A percentile compares a stretch with the other conserved stretches of the same genome.
These are phyloP conservation scores for Triplophysa dalaica DNA, from an alignment of 2,113 vertebrate genomes.

Conservation along the genomic window DNA sequence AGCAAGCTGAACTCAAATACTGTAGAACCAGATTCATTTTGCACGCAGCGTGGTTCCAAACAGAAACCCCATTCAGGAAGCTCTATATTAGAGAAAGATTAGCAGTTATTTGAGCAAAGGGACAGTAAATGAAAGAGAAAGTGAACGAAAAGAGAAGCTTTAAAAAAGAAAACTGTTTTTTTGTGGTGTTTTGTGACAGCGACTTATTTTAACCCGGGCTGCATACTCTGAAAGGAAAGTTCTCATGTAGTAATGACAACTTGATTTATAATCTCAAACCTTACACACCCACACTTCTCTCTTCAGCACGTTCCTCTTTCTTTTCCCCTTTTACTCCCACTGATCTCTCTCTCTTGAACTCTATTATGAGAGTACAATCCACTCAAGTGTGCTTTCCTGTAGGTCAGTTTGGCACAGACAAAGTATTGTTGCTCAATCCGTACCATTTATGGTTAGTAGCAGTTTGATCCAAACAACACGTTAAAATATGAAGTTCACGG, in stretches of 20 bases:
- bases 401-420: background rate
- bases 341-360: background rate
- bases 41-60: conserved; percentile 1
- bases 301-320: conserved; percentile 6
- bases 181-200: conserved; percentile 49
- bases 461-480: background rate
- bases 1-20: too few species aligned
- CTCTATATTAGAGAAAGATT: conserved; percentile 12
- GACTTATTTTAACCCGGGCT: conserved; percentile 53
- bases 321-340: background rate
- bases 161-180: conserved; percentile 15
- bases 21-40: background rate
- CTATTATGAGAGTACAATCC: background rate
- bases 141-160: background rate
- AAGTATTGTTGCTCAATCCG: background rate
- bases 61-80: conserved; percentile 37
- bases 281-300: background rate
- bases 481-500: background rate
- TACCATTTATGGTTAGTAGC: background rate
- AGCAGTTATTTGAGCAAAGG: conserved; percentile 10
- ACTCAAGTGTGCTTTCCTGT: conserved; percentile 1
- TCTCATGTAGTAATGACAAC: conserved; percentile 68
- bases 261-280: conserved; percentile 66
- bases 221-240: conserved; percentile 42
- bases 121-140: background rate